Conservation (phyloP, 1,140 invertebrate genomes). For the Meloidogyne exigua region DNA sequence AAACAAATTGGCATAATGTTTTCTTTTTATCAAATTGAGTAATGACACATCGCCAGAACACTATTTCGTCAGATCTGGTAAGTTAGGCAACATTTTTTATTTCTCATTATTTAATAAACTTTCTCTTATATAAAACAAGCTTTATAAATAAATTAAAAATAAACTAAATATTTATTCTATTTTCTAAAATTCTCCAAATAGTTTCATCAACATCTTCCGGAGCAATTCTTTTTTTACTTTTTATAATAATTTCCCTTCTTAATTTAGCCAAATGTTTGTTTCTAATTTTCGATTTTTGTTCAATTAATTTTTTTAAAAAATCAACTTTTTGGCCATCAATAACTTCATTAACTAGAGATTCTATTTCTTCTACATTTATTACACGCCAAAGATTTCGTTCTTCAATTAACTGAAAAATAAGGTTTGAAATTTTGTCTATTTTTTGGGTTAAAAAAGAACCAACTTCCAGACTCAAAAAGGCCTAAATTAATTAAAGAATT, state of each 20-base stretch:
- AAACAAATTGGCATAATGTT: too few species aligned
- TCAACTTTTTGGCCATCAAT: background rate
- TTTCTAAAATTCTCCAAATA: background rate
- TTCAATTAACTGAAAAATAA: conserved; percentile 20
- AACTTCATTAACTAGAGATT: background rate
- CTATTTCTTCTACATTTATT: conserved; percentile 15
- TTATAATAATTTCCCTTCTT: background rate
- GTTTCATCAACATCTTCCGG: conserved; percentile 10
- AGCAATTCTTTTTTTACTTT: conserved; percentile 14
- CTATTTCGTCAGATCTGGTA: too few species aligned
- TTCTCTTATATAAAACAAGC: too few species aligned
- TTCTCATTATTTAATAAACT: too few species aligned
- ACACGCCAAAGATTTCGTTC: conserved; percentile 27
- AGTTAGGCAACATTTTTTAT: too few species aligned
- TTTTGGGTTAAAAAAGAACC: too few species aligned
- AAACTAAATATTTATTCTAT: background rate
- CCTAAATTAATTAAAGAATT: background rate
- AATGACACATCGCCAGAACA: too few species aligned
- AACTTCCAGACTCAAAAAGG: background rate
- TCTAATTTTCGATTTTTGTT: background rate
- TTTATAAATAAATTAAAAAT: too few species aligned
- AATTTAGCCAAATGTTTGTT: conserved; percentile 4
- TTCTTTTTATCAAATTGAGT: too few species aligned
- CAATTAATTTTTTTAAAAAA: too few species aligned
- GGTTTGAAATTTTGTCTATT: too few species aligned